Evolutionary conservation across 37 sponge, comb jelly and placozoan genomes (phyloP).

Genomic region (Crambe crambe): DNA sequence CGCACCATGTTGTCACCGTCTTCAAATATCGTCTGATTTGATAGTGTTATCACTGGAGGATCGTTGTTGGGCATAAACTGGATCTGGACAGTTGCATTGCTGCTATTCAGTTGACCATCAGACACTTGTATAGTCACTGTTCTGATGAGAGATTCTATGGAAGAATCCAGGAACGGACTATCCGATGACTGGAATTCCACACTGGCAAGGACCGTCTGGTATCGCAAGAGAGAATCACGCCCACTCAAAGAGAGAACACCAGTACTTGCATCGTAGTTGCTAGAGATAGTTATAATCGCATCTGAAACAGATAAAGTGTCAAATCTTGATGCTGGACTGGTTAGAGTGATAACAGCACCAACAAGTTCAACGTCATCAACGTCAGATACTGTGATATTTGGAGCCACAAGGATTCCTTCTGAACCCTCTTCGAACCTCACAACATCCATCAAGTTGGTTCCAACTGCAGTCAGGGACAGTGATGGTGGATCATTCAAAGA

Average conservation of each 20-base stretch:
- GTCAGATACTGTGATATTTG: constrained; percentile 29
- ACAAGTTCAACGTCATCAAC: constrained; percentile 45
- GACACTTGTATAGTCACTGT: constrained; percentile 40
- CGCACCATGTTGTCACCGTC: constrained; percentile 35
- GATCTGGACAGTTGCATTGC: constrained; percentile 9
- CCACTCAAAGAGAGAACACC: constrained; percentile 50
- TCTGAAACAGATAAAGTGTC: constrained; percentile 7
- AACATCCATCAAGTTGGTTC: background rate
- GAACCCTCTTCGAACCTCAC: constrained; percentile 34
- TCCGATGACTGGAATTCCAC: constrained; percentile 49
- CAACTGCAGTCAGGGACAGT: background rate
- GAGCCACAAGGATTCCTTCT: constrained; percentile 9
- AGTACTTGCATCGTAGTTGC: constrained; percentile 4
- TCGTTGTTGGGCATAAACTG: constrained; percentile 55
- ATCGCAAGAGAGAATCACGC: constrained; percentile 28
- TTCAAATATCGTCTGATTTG: constrained; percentile 4
- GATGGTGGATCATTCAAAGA: constrained; percentile 52
- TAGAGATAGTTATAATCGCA: background rate
- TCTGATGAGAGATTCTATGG: constrained; percentile 9
- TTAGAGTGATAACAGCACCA: constrained; percentile 45
- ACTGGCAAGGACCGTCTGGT: constrained; percentile 18
- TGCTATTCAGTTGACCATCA: constrained; percentile 54
- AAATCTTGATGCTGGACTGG: background rate
- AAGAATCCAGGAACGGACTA: constrained; percentile 61
- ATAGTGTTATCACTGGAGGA: constrained; percentile 40